A percentile compares a stretch with the other conserved stretches of the same genome.
Conservation (phyloP, 2,113 vertebrate genomes). For the human (Homo sapiens) region GRCh38 chr7:128385501-128386000, state of each 20-base stretch:
- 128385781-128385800: background rate
- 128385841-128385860: background rate
- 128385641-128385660: background rate
- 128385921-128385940: background rate
- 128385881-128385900: background rate
- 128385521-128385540: fast-evolving
- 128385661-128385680: background rate
- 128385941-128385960: background rate
- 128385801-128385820: background rate
- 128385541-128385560: background rate
- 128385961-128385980: too few relatives aligned
- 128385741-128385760: background rate
- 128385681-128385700: background rate
- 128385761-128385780: background rate
- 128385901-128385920: background rate
- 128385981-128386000: too few relatives aligned
- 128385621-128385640: background rate
- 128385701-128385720: background rate
- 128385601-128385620: background rate
- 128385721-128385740: background rate
- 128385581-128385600: background rate
- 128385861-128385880: background rate
- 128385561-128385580: too few relatives aligned
- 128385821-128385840: background rate
- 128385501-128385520: background rate